These are phyloP conservation scores for Drosophila maculinotata DNA, from an alignment of 2,888 invertebrate species.

Conservation along the genomic window DNA sequence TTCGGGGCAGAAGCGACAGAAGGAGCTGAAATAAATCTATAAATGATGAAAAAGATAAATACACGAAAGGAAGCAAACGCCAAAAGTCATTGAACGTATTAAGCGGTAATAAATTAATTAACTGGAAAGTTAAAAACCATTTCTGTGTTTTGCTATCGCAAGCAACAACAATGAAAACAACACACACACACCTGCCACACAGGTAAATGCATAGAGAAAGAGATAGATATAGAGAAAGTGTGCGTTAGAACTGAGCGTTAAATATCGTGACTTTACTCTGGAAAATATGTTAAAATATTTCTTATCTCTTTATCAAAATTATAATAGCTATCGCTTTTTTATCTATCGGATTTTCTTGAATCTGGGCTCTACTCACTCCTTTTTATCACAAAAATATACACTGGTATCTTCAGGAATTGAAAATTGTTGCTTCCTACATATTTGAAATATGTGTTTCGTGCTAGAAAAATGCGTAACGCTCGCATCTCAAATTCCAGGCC, in stretches of 20 bases:
- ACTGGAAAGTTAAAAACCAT: slow-evolving; percentile 73
- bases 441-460: background rate
- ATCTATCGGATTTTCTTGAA: no score
- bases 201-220: background rate
- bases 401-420: no score
- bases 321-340: no score
- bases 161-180: slow-evolving; percentile 11
- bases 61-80: slow-evolving; percentile 33
- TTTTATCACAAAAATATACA: no score
- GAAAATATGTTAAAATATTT: no score
- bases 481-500: slow-evolving; percentile 22
- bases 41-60: slow-evolving; percentile 31
- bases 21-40: slow-evolving; percentile 22
- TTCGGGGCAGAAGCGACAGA: slow-evolving; percentile 12
- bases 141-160: slow-evolving; percentile 60
- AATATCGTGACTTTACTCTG: no score
- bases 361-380: no score
- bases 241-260: no score
- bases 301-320: no score
- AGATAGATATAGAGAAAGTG: background rate
- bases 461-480: background rate
- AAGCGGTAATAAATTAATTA: slow-evolving; percentile 77
- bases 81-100: slow-evolving; percentile 78
- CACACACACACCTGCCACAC: slow-evolving; percentile 13
- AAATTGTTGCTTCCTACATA: background rate